Percentiles rank a stretch among this genome's conserved stretches.
phyloP scores from a whole-genome alignment of 2,797 vertebrate genomes.

The Sebastolobus alascanus region DNA sequence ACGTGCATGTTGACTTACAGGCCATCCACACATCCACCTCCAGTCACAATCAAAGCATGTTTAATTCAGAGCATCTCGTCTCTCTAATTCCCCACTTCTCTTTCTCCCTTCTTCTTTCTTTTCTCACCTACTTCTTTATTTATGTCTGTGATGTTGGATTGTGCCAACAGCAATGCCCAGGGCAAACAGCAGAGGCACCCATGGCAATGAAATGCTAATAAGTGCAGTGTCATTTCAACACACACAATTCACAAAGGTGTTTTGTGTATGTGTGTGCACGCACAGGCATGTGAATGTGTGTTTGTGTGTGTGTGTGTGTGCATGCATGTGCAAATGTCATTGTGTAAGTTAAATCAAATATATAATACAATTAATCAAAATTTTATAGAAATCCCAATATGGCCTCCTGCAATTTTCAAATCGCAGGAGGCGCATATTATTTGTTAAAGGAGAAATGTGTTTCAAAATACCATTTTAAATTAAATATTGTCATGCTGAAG shows the following conservation, averaged over 20 bases:
- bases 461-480: too few species aligned
- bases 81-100: slow-evolving; percentile 16
- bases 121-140: slow-evolving; percentile 45
- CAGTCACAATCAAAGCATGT: slow-evolving; percentile 60
- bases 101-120: neutral
- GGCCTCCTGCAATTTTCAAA: too few species aligned
- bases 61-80: slow-evolving; percentile 58
- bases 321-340: neutral
- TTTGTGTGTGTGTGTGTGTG: neutral
- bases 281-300: slow-evolving; percentile 3
- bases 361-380: neutral
- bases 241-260: slow-evolving; percentile 41
- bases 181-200: slow-evolving; percentile 75
- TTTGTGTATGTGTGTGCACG: slow-evolving; percentile 24
- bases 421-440: too few species aligned
- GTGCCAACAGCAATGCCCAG: slow-evolving; percentile 76
- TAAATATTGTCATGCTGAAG: too few species aligned
- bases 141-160: slow-evolving; percentile 70
- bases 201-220: slow-evolving; percentile 76
- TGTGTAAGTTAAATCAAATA: neutral
- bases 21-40: slow-evolving; percentile 33
- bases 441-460: too few species aligned
- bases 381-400: too few species aligned
- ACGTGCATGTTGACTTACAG: slow-evolving; percentile 41
- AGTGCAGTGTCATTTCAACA: slow-evolving; percentile 77